phyloP scores from a whole-genome alignment of 2,888 invertebrate species.

The Platycnemis pennipes region DNA sequence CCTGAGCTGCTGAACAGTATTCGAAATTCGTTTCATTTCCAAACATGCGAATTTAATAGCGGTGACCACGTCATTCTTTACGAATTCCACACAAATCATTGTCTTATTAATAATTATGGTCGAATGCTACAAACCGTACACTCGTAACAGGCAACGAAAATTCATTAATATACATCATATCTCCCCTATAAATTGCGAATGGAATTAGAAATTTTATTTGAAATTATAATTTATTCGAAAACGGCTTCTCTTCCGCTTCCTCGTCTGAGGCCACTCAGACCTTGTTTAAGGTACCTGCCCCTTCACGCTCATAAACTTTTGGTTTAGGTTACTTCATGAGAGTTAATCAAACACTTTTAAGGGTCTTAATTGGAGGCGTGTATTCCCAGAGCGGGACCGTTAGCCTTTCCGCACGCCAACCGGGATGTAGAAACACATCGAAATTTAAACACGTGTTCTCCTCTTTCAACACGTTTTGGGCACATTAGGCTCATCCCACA shows the following conservation, averaged over 20 bases:
- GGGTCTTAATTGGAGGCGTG: slow-evolving; percentile 36
- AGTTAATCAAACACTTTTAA: slow-evolving; percentile 18
- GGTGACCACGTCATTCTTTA: too few relatives aligned
- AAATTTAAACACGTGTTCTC: slow-evolving; percentile 36
- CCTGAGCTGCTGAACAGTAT: too few relatives aligned
- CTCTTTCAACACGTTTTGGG: slow-evolving; percentile 31
- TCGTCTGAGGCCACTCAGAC: neutral
- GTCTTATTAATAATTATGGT: neutral
- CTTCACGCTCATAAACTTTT: slow-evolving; percentile 20
- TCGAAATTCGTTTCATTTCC: too few relatives aligned
- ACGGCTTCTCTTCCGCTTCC: neutral
- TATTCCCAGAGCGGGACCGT: neutral
- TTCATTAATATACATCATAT: neutral
- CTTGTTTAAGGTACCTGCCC: neutral
- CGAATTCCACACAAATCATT: too few relatives aligned
- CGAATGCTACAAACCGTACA: neutral
- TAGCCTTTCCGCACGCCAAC: slow-evolving; percentile 27
- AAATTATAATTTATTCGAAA: slow-evolving; percentile 12
- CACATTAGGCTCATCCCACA: slow-evolving; percentile 32
- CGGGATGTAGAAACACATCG: neutral
- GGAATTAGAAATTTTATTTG: neutral
- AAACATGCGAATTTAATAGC: too few relatives aligned
- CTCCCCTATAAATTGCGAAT: neutral
- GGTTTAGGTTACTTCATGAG: neutral
- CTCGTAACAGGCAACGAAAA: neutral